phyloP scores from a whole-genome alignment of 2,113 vertebrate genomes.

The Suncus etruscus region DNA sequence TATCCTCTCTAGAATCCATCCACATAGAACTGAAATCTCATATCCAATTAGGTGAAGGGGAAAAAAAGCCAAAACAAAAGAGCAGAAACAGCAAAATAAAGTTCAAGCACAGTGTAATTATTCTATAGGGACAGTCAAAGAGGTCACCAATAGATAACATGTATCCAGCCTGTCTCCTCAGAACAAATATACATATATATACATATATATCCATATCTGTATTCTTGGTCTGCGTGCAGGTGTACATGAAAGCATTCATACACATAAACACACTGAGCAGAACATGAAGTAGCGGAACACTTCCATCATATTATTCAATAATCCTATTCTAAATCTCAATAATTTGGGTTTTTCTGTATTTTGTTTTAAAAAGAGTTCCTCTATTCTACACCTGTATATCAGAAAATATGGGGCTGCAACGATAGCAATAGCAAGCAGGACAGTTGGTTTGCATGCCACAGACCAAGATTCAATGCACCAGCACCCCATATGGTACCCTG shows the following conservation, averaged over 20 bases:
- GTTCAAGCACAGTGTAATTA: neutral
- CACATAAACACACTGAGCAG: neutral
- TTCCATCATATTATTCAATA: neutral
- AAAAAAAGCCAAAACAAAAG: conserved; percentile 7
- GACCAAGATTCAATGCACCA: too few species aligned
- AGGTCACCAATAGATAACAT: neutral
- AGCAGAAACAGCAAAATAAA: neutral
- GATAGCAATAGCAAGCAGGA: too few species aligned
- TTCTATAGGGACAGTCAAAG: neutral
- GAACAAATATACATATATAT: too few species aligned
- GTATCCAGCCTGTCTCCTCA: too few species aligned
- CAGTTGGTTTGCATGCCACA: too few species aligned
- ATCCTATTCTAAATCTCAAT: neutral
- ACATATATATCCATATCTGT: too few species aligned
- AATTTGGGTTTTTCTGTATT: neutral
- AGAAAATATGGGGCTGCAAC: neutral
- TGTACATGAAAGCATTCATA: neutral
- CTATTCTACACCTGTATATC: neutral
- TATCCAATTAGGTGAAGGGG: neutral
- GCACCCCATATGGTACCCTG: too few species aligned
- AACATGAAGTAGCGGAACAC: neutral
- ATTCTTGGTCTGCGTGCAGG: neutral
- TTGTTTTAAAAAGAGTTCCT: neutral
- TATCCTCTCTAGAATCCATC: neutral
- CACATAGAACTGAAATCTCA: neutral